phyloP scores from a whole-genome alignment of 1,140 invertebrate species.

The Cydia strobilella region DNA sequence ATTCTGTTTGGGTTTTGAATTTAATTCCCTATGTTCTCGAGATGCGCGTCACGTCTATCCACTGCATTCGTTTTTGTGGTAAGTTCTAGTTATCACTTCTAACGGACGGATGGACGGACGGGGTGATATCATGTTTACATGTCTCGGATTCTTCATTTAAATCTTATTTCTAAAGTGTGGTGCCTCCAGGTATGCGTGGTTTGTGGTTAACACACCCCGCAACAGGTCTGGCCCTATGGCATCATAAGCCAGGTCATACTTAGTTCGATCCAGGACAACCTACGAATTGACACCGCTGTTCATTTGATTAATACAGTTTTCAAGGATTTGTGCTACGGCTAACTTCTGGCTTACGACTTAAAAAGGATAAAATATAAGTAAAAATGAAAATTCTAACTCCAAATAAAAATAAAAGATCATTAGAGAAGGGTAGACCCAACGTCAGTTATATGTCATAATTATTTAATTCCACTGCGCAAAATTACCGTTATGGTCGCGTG shows the following conservation, averaged over 20 bases:
- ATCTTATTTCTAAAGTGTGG: too few relatives aligned
- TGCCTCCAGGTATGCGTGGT: too few relatives aligned
- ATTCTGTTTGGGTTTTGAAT: conserved; percentile 37
- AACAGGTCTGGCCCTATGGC: too few relatives aligned
- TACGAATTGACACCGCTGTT: too few relatives aligned
- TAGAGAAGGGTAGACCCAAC: conserved; percentile 5
- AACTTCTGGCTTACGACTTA: too few relatives aligned
- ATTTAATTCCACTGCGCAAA: conserved; percentile 31
- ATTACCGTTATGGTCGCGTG: conserved; percentile 43
- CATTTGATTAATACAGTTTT: too few relatives aligned
- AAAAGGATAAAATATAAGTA: conserved; percentile 8
- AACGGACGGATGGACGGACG: too few relatives aligned
- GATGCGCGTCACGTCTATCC: neutral
- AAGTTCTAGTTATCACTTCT: neutral
- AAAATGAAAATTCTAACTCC: neutral
- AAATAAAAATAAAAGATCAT: neutral
- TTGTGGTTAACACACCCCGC: too few relatives aligned
- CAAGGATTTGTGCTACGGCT: too few relatives aligned
- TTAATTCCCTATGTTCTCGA: neutral
- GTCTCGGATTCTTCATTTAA: too few relatives aligned
- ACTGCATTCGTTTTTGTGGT: neutral
- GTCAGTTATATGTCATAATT: conserved; percentile 32
- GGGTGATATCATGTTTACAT: neutral
- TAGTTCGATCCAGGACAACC: too few relatives aligned
- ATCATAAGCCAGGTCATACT: too few relatives aligned